These are phyloP conservation scores for Perccottus glenii DNA, from an alignment of 2,113 vertebrate species.

Conservation along the genomic window DNA sequence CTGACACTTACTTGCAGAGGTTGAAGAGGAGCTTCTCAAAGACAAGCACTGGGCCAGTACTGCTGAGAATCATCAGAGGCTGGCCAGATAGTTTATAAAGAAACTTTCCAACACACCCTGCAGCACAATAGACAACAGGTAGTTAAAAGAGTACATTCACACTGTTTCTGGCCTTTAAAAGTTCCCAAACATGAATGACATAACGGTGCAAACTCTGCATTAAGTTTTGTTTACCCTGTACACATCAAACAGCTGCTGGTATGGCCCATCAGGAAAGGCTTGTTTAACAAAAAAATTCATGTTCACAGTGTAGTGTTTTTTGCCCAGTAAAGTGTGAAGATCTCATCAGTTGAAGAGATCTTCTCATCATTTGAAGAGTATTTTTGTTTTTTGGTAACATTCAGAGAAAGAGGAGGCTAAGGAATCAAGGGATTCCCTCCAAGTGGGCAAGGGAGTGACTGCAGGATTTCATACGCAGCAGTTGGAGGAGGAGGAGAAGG, in stretches of 20 bases:
- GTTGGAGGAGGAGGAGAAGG: not conserved
- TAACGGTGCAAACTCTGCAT: slow-evolving; percentile 18
- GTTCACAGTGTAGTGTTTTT: no score
- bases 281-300: not conserved
- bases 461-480: slow-evolving; percentile 2
- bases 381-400: no score
- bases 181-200: not conserved
- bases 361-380: no score
- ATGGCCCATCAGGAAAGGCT: not conserved
- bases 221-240: slow-evolving; percentile 30
- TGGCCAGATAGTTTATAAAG: slow-evolving; percentile 92
- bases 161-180: not conserved
- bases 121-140: not conserved
- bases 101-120: slow-evolving; percentile 98
- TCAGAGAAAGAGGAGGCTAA: not conserved
- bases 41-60: slow-evolving; percentile 95
- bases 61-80: slow-evolving; percentile 95
- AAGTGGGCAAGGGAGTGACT: not conserved
- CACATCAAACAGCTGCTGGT: slow-evolving; percentile 2
- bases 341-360: no score
- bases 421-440: slow-evolving; percentile 52
- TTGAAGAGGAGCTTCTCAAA: slow-evolving; percentile 95
- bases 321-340: no score
- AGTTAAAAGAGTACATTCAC: not conserved
- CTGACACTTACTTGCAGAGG: slow-evolving; percentile 91